Percentiles rank a stretch among this genome's conserved stretches.
These are phyloP conservation scores for Hydraecia micacea DNA, from an alignment of 2,888 invertebrate genomes.

Conservation along the genomic window DNA sequence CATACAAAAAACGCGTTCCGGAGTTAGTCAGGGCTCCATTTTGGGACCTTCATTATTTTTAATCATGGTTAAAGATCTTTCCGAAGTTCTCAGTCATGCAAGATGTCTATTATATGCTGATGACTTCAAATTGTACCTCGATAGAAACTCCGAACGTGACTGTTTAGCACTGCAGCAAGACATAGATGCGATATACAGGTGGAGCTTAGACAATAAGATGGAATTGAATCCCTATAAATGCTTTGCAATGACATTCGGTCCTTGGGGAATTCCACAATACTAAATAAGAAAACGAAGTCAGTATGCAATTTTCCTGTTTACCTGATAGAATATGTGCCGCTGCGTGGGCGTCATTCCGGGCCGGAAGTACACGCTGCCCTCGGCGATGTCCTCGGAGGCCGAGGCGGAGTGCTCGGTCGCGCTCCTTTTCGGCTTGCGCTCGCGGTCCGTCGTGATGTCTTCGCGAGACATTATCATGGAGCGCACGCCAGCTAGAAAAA, in stretches of 20 bases:
- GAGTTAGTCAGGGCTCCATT: too few relatives aligned
- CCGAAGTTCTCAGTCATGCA: too few relatives aligned
- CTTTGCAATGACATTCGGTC: too few relatives aligned
- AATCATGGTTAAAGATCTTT: too few relatives aligned
- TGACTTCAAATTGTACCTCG: too few relatives aligned
- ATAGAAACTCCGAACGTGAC: too few relatives aligned
- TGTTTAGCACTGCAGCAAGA: too few relatives aligned
- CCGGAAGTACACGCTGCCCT: constrained; percentile 83
- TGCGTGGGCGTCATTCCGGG: constrained; percentile 95
- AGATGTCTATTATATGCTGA: too few relatives aligned
- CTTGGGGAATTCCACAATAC: constrained; percentile 10
- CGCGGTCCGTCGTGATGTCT: constrained; percentile 77
- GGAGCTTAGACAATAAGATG: too few relatives aligned
- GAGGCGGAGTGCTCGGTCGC: constrained; percentile 51
- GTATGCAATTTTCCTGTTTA: constrained; percentile 74
- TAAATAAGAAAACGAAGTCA: constrained; percentile 21
- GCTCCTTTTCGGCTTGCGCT: constrained; percentile 70
- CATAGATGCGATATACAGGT: too few relatives aligned
- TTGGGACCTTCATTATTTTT: too few relatives aligned
- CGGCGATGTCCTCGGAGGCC: constrained; percentile 73
- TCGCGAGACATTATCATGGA: constrained; percentile 81
- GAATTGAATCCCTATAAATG: too few relatives aligned
- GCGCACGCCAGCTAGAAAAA: constrained; percentile 77
- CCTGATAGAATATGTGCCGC: constrained; percentile 97
- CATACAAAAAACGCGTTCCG: not conserved